Evolutionary conservation across 2,888 invertebrate genomes (phyloP), one percentile per base, ranked within the genome.

Genomic region (Cetonia aurata): DNA sequence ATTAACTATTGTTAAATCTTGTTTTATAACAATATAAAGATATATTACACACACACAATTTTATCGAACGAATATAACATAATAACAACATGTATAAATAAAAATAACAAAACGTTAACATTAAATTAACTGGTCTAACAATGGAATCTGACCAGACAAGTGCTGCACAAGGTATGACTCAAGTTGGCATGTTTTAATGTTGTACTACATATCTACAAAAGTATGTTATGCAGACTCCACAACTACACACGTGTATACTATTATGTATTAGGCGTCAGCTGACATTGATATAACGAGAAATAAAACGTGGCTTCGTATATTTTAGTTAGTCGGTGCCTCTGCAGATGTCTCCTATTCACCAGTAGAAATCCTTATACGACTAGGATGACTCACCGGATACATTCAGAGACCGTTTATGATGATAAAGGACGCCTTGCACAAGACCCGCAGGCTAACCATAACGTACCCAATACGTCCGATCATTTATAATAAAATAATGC

Each of bases 401-500:
- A 42, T 57, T 57, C 57, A 41, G 37, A 37, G 17, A 41, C 57
- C 57, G 13, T 17, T 42, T 15, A 42, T 57, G 42, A 42, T 57
- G 42, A 57, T 42, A 42, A 42, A 42, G 37, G 10, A 42, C 57
- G 42, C 56, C 56, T 57, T 57, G 42, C 57, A 19, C 25, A 10
- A 57, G 37, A 37, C 37, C 10, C 10, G 37, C 37, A 37, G 2
- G 4, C 37, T 25, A 25, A 37, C 37, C 37, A 6, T 37, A 25
- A 10, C 37, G 8, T 37, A 37, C 37, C 37, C 6, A 37, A 37
- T 37, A 37, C 37, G 37, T 37, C 37, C 1, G 37, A 37, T 8
- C 37, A 37, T 37, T 37, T 37, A 37, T 37, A 37, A 37, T 37
- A 37, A 37, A 37, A 37, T 37, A 37, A 37, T 37, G 8, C 37